Conservation (phyloP, 2,888 invertebrate genomes). For the Drosophila parthenogenetica region DNA sequence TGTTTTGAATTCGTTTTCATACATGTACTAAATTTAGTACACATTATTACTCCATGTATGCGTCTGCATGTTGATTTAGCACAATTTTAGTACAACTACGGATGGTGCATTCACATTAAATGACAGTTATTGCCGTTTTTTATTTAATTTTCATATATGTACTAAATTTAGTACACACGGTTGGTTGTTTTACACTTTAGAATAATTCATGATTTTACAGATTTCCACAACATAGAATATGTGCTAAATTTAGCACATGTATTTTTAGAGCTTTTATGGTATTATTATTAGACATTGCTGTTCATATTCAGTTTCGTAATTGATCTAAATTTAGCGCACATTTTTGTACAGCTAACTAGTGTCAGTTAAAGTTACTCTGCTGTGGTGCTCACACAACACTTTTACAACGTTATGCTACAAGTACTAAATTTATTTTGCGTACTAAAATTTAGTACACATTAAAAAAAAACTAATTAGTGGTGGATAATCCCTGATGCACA, state of each 20-base stretch:
- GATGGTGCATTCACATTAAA: conserved; percentile 3
- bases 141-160: conserved; percentile 6
- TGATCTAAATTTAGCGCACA: conserved; percentile 5
- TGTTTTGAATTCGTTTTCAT: background rate
- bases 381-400: background rate
- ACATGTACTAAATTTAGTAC: conserved; percentile 22
- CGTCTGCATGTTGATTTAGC: no score
- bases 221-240: background rate
- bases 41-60: background rate
- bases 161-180: conserved; percentile 17
- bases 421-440: background rate
- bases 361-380: background rate
- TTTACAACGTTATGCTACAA: background rate
- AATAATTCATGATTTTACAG: background rate
- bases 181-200: background rate
- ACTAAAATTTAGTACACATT: background rate
- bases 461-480: background rate
- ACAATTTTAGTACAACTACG: conserved; percentile 23
- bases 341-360: conserved; percentile 1
- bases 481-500: background rate
- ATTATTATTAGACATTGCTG: background rate
- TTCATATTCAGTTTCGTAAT: background rate
- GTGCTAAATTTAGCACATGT: conserved; percentile 21
- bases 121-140: conserved; percentile 21
- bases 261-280: conserved; percentile 5